Conservation (phyloP, 1,140 invertebrate species). For the Camponotus floridanus region DNA sequence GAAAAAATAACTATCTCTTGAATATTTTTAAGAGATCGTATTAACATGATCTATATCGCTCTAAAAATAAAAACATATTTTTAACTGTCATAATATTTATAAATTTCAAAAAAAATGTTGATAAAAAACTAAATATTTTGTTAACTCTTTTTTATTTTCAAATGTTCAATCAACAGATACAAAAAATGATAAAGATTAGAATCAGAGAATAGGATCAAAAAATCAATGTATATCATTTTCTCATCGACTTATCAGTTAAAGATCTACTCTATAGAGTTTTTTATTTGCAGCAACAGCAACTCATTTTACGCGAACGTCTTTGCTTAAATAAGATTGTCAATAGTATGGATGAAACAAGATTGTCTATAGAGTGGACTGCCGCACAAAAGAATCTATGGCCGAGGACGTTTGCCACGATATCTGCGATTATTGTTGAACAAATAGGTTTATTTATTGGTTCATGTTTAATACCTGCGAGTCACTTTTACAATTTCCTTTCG, state of each 20-base stretch:
- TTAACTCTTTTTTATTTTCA: too few relatives aligned
- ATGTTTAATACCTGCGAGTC: conserved; percentile 59
- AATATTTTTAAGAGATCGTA: too few relatives aligned
- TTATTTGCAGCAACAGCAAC: background rate
- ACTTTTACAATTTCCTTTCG: background rate
- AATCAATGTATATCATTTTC: background rate
- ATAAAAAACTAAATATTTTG: too few relatives aligned
- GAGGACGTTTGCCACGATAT: too few relatives aligned
- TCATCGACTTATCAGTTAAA: background rate
- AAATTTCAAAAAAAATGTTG: too few relatives aligned
- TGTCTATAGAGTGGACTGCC: background rate
- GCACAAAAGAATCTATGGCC: background rate
- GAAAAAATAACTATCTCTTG: too few relatives aligned
- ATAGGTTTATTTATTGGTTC: conserved; percentile 78
- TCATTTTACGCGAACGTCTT: background rate
- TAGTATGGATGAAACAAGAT: too few relatives aligned
- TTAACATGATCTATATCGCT: too few relatives aligned
- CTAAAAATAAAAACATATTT: too few relatives aligned
- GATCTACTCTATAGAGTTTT: background rate
- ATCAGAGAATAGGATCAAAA: background rate
- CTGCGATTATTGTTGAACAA: conserved; percentile 74
- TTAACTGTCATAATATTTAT: too few relatives aligned
- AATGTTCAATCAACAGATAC: too few relatives aligned
- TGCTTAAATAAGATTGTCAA: background rate
- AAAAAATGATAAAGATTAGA: too few relatives aligned